Evolutionary conservation across 2,113 vertebrate genomes (phyloP), one percentile per base, ranked within the genome.

Genomic region (Lycaon pictus): DNA sequence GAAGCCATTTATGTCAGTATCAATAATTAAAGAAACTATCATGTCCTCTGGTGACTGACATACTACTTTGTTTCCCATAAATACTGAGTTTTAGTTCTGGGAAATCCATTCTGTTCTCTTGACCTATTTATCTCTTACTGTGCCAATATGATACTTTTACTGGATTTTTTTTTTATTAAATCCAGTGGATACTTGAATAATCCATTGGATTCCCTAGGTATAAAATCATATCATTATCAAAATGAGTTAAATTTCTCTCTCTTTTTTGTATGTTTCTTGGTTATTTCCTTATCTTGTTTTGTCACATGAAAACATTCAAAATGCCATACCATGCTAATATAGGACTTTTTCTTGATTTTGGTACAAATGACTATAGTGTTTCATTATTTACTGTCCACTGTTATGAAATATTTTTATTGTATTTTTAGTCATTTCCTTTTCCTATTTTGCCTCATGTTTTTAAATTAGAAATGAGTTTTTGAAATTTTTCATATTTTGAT

Each of bases 271-370:
- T 93, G 43, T 51, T 80, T 63, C n/a, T 60, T 90, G 22, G 22
- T 37, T 74, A 58, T 96, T 88, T 96, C 19, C 60, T 69, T 88
- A 35, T 84, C 20, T 63, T 90, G 17, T 77, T 90, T 92, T 96
- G 37, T 74, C 8, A n/a, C 27, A 60, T 55, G 25, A 90, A n/a
- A 86, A 83, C 10, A 56, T 87, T 88, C 17, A 88, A 84, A 72
- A 95, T 72, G 32, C 72, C 55, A 56, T n/a, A 11, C 12, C 12
- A 4, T 77, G 25, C 32, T 25, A 58, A 35, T 53, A 29, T 1
- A 88, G 27, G 43, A 84, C 37, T 74, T 29, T 56, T 94, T 74
- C 53, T 87, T 83, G 43, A 67, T 80, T 79, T 91, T 85, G 37
- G 85, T 85, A 27, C 53, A 89, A 5, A 32, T 89, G 23, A 35